Conservation (phyloP, 2,888 invertebrate genomes). For the Torymus auratus region DNA sequence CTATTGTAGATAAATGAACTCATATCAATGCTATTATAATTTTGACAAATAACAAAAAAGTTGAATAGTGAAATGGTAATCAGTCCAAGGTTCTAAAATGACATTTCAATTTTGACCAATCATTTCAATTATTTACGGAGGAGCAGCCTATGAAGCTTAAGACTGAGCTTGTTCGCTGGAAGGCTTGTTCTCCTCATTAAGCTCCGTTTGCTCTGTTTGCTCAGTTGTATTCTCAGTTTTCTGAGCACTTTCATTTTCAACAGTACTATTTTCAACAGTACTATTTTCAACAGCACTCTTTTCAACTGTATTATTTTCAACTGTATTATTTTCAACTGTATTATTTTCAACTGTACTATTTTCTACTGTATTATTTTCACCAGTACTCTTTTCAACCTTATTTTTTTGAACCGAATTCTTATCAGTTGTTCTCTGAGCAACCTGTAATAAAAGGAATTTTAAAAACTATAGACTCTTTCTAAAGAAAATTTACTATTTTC, state of each 20-base stretch:
- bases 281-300: constrained; percentile 64
- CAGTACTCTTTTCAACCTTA: constrained; percentile 9
- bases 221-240: constrained; percentile 73
- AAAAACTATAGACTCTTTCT: constrained; percentile 62
- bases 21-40: constrained; percentile 35
- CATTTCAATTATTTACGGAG: constrained; percentile 65
- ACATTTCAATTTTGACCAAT: constrained; percentile 52
- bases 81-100: constrained; percentile 48
- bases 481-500: constrained; percentile 33
- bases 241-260: constrained; percentile 74
- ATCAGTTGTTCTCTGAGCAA: constrained; percentile 74
- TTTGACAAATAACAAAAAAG: constrained; percentile 49
- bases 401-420: constrained; percentile 63
- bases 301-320: constrained; percentile 66
- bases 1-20: constrained; percentile 26
- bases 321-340: constrained; percentile 71
- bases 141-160: constrained; percentile 75
- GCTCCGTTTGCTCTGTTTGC: constrained; percentile 73
- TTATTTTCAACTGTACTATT: constrained; percentile 45
- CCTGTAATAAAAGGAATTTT: constrained; percentile 75
- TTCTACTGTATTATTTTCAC: constrained; percentile 61
- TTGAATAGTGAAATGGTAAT: constrained; percentile 44
- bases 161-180: constrained; percentile 76
- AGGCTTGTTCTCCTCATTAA: constrained; percentile 74
- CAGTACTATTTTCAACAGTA: constrained; percentile 54